Evolutionary conservation across 2,888 invertebrate species (phyloP), one percentile per base, ranked within the genome.

Genomic region (Drosophila paranaensis): DNA sequence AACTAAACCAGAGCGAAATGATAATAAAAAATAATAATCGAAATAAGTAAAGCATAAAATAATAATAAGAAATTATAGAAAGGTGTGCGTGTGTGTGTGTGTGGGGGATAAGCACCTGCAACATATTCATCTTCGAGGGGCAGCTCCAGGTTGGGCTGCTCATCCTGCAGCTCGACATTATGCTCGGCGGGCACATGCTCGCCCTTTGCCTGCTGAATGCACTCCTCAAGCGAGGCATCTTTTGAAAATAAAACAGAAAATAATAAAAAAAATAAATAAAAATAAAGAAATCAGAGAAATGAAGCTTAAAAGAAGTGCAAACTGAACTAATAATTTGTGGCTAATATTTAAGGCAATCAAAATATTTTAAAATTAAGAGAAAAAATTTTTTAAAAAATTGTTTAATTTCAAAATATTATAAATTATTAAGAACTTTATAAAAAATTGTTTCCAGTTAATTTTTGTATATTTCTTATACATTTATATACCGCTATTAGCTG

Each of bases 201-300:
- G 71, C 91, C 91, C 80, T 92, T 91, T 51, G 93, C 94, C 94
- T 95, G 94, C 92, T 94, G 93, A 89, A 94, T 94, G 92, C 95
- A 94, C 80, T 94, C 94, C 92, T 95, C 95, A 93, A 95, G 94
- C 91, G 94, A 94, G 92, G 95, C 94, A 93, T 95, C 95, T 90
- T 82, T 71, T 68, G n/a, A 43, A 46, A 20, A 53, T 14, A 51
- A 51, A 11, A 55, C 13, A 51, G 13, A 33, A 43, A 60, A 35
- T 16, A 57, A 69, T 9, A 11, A 50, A 51, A 50, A 51, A 30
- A 72, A 74, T 72, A 77, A 79, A 69, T 53, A 70, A 27, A 74
- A 78, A 56, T 20, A 51, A 8, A 2, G 9, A 56, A 56, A 56
- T 14, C 6, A 43, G 0, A 33, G 5, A 43, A 20, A 42, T 16